Conservation (phyloP, 2,113 vertebrate genomes). For the Psittacus erithacus region DNA sequence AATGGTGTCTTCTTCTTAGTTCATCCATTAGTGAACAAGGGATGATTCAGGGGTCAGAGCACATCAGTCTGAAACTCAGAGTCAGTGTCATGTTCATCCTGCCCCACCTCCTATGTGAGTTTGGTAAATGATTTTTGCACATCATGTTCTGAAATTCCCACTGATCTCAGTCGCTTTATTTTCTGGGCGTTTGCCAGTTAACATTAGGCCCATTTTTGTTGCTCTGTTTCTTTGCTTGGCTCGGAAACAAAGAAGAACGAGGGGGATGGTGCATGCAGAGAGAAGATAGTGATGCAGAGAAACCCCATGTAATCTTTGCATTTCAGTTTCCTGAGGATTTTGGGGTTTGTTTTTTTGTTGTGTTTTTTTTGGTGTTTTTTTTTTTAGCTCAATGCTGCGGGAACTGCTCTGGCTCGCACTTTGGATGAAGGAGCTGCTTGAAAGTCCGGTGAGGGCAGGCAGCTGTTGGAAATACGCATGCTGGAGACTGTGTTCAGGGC, state of each 20-base stretch:
- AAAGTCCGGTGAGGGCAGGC: background rate
- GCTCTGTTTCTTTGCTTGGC: background rate
- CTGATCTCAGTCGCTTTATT: background rate
- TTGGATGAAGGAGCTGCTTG: background rate
- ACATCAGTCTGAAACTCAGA: background rate
- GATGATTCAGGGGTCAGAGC: background rate
- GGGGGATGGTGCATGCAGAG: background rate
- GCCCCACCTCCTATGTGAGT: background rate
- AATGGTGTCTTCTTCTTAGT: background rate
- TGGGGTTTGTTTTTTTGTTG: background rate
- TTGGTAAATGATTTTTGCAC: background rate
- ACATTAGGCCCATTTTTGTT: background rate
- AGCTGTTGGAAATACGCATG: background rate
- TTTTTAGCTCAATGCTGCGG: background rate
- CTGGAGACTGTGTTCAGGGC: background rate
- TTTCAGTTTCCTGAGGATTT: background rate
- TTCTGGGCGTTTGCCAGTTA: background rate
- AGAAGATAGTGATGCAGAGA: background rate
- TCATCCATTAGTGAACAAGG: background rate
- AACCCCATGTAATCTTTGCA: background rate
- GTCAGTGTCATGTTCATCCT: background rate
- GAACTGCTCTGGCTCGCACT: background rate
- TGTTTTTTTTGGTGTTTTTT: too few relatives aligned
- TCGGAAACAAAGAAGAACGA: background rate
- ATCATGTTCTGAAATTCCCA: background rate